Percentiles rank a stretch among this genome's conserved stretches.
Evolutionary conservation across 2,888 invertebrate genomes (phyloP).

Genomic region (Protophormia terraenovae): DNA sequence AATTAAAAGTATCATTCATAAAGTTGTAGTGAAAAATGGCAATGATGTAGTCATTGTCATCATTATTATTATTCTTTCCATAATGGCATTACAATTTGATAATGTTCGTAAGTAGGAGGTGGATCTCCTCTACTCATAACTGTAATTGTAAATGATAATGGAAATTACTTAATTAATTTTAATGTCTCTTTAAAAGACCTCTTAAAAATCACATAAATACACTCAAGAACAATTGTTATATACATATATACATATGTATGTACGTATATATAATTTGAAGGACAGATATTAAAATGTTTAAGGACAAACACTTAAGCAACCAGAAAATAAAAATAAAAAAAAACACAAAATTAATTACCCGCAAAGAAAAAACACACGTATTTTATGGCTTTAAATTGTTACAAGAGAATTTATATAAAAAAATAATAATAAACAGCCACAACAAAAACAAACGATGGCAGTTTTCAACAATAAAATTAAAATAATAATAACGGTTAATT

Average conservation of each 20-base stretch:
- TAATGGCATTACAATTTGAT: neutral
- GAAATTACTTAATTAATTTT: slow-evolving; percentile 49
- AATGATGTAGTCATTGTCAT: neutral
- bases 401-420: neutral
- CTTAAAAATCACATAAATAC: neutral
- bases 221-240: neutral
- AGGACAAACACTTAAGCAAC: neutral
- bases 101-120: neutral
- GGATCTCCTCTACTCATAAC: neutral
- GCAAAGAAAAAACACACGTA: neutral
- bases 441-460: neutral
- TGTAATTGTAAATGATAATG: slow-evolving; percentile 15
- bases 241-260: neutral
- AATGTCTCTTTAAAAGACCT: slow-evolving; percentile 16
- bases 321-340: neutral
- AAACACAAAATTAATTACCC: neutral
- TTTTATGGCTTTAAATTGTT: neutral
- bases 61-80: neutral
- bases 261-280: too few relatives aligned
- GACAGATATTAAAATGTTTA: neutral
- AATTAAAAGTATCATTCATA: neutral
- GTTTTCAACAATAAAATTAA: slow-evolving; percentile 32
- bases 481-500: slow-evolving; percentile 44
- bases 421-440: too few relatives aligned
- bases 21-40: neutral